A percentile compares a stretch with the other conserved stretches of the same genome.
Evolutionary conservation across 2,113 vertebrate species (phyloP).

Genomic region (Siphamia tubifer): DNA sequence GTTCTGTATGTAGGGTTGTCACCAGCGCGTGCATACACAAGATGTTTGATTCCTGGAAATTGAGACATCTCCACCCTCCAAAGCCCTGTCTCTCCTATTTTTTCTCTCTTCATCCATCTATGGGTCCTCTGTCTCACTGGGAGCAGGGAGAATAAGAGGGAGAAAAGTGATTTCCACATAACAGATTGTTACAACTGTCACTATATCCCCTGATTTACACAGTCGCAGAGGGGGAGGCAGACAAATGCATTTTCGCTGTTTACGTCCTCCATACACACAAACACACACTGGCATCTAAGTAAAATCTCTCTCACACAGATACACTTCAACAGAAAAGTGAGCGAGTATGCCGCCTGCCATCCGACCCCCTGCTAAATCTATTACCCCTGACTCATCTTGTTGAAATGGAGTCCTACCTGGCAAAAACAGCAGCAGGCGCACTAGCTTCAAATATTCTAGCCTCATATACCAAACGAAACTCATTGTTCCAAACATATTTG

Average conservation of each 20-base stretch:
- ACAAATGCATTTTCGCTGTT: constrained; percentile 65
- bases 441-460: constrained; percentile 14
- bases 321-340: constrained; percentile 32
- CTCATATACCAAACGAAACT: constrained; percentile 22
- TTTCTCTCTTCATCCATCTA: constrained; percentile 14
- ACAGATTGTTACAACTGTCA: constrained; percentile 62
- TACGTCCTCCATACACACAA: constrained; percentile 33
- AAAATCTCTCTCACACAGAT: constrained; percentile 31
- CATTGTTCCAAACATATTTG: constrained; percentile 54
- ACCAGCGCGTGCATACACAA: constrained; percentile 25
- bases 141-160: constrained; percentile 34
- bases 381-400: constrained; percentile 64
- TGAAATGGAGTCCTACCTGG: constrained; percentile 68
- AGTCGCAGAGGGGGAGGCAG: constrained; percentile 44
- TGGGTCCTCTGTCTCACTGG: constrained; percentile 29
- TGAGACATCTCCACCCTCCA: constrained; percentile 26
- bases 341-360: constrained; percentile 18
- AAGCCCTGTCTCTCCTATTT: constrained; percentile 5
- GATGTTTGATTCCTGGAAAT: constrained; percentile 50
- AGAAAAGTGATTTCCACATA: constrained; percentile 63
- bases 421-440: constrained; percentile 47
- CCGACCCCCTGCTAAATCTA: constrained; percentile 66
- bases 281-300: constrained; percentile 28
- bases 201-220: constrained; percentile 71
- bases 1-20: constrained; percentile 21